Evolutionary conservation across 2,888 invertebrate genomes (phyloP), one percentile per base, ranked within the genome.

Genomic region (Seira ritae): DNA sequence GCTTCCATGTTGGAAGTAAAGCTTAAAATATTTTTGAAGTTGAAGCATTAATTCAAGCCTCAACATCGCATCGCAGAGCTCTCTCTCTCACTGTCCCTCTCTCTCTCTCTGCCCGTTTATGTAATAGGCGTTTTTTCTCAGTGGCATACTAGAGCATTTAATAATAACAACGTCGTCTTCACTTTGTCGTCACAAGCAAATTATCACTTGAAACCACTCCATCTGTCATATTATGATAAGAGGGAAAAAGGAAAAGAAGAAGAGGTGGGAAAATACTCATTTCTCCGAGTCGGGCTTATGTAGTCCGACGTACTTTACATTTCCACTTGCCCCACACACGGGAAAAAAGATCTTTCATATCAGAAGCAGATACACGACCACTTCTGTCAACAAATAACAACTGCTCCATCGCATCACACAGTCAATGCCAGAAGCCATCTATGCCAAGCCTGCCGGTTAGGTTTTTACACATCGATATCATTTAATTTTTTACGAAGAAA

Each of bases 171-270:
- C 3, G 31, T 31, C 12, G 50, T 50, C 50, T 50, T 50, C 50
- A n/a, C 17, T n/a, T 50, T 50, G 50, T 50, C 50, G 15, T 50
- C 80, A 60, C 37, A 71, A 69, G 75, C 69, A 81, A 80, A 81
- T 81, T 81, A 81, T 81, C 81, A 75, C 81, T 71, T 19, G 66
- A 75, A 81, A 69, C 70, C 81, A 81, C 81, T 81, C 81, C 81
- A 81, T 81, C 81, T 81, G 81, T 81, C 81, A 81, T 71, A 75
- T 75, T 81, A 65, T 62, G 81, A 81, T 81, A 81, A 81, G 81
- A 62, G 67, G 65, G 31, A 23, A 67, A 22, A 66, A 74, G 37
- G 75, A 67, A 76, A 46, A 60, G 69, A 68, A 68, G 60, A 62
- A 46, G 73, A 42, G 22, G 42, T 15, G 37, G 23, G 22, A 65